Evolutionary conservation across 2,888 invertebrate species (phyloP).

Genomic region (Drosophila birchii): DNA sequence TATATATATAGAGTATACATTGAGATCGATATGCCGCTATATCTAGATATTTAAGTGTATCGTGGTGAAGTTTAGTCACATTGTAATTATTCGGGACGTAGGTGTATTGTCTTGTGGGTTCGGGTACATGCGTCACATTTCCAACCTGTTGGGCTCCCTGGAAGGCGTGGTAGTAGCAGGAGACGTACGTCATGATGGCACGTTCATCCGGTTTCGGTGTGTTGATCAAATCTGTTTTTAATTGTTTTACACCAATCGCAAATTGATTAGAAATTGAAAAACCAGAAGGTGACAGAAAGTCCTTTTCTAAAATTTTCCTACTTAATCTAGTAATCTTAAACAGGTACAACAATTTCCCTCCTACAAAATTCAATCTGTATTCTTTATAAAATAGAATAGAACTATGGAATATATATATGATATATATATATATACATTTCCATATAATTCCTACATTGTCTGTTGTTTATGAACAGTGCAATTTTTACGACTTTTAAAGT

Average conservation of each 20-base stretch:
- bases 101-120: constrained; percentile 85
- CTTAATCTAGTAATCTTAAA: background rate
- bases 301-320: too few relatives aligned
- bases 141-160: constrained; percentile 99
- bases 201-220: constrained; percentile 99
- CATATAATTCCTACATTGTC: background rate
- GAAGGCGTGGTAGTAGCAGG: constrained; percentile 99
- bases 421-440: background rate
- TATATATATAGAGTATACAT: constrained; percentile 27
- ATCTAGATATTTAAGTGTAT: constrained; percentile 83
- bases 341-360: background rate
- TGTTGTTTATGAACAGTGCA: background rate
- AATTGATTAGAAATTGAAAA: constrained; percentile 11
- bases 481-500: background rate
- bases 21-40: constrained; percentile 51
- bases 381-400: background rate
- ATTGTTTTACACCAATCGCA: constrained; percentile 63
- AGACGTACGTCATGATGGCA: constrained; percentile 99
- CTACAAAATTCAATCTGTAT: background rate
- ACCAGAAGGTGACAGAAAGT: background rate
- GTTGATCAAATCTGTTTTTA: constrained; percentile 97
- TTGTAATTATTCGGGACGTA: constrained; percentile 85
- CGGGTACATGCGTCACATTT: constrained; percentile 85
- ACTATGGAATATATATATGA: background rate
- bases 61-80: constrained; percentile 85